phyloP scores from a whole-genome alignment of 2,113 vertebrate species.

The Hipposideros armiger region DNA sequence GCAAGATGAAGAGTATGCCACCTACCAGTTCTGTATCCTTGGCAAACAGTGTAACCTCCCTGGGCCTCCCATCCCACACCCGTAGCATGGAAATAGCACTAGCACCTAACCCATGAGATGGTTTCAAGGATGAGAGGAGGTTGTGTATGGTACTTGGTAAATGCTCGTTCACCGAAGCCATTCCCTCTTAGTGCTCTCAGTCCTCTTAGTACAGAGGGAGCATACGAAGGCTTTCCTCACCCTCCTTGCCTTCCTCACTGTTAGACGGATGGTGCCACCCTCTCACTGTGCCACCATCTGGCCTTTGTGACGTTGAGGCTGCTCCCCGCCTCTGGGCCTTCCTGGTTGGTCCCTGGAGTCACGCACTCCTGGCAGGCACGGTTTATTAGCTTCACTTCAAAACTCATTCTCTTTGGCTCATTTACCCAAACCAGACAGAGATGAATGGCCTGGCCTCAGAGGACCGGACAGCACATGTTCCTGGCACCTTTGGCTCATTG shows the following conservation, averaged over 20 bases:
- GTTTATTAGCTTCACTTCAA: slow-evolving; percentile 62
- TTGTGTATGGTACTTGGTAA: neutral
- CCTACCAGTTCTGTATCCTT: neutral
- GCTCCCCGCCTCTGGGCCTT: neutral
- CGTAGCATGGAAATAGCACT: neutral
- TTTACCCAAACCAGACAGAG: slow-evolving; percentile 71
- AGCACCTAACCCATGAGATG: neutral
- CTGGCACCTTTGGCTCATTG: slow-evolving; percentile 53
- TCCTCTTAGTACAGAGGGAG: neutral
- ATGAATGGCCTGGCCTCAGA: slow-evolving; percentile 53
- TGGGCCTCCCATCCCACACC: neutral
- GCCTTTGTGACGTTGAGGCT: neutral
- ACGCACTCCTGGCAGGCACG: neutral
- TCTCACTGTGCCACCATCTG: neutral
- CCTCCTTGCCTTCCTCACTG: neutral
- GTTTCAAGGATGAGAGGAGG: slow-evolving; percentile 10
- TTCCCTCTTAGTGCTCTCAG: neutral
- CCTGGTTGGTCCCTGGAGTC: neutral
- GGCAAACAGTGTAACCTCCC: neutral
- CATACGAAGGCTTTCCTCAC: slow-evolving; percentile 20
- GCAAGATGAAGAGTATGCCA: neutral
- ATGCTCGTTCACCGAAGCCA: neutral
- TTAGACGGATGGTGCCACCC: neutral
- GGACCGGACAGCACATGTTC: neutral
- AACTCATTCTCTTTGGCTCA: slow-evolving; percentile 74